A percentile compares a stretch with the other conserved stretches of the same genome.
These are phyloP conservation scores for Flexamia atlantica DNA, from an alignment of 2,888 invertebrate genomes.

Conservation along the genomic window DNA sequence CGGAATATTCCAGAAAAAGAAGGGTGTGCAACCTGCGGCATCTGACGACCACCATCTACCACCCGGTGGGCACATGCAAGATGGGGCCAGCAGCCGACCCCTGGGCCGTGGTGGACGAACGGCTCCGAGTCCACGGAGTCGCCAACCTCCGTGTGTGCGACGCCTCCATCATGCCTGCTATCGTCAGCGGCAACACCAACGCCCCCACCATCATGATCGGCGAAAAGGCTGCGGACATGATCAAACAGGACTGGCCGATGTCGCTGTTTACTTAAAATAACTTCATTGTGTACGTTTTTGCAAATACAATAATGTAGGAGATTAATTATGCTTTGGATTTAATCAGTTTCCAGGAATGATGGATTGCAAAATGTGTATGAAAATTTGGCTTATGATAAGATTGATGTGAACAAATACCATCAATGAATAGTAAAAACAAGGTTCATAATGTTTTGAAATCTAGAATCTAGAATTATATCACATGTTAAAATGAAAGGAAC, in stretches of 20 bases:
- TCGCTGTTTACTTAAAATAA: background rate
- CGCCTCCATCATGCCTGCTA: constrained; percentile 37
- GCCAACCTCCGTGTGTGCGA: background rate
- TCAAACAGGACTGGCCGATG: constrained; percentile 3
- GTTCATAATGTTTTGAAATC: too few relatives aligned
- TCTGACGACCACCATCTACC: constrained; percentile 31
- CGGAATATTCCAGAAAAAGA: background rate
- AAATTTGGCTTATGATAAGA: too few relatives aligned
- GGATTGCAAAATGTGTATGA: too few relatives aligned
- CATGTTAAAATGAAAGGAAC: too few relatives aligned
- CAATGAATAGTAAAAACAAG: too few relatives aligned
- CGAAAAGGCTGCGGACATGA: constrained; percentile 28
- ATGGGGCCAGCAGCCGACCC: constrained; percentile 1
- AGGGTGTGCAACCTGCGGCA: constrained; percentile 34
- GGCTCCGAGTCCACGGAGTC: constrained; percentile 6
- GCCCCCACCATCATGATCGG: constrained; percentile 39
- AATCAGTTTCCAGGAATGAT: too few relatives aligned
- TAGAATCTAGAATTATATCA: too few relatives aligned
- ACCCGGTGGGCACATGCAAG: constrained; percentile 39
- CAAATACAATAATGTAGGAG: too few relatives aligned
- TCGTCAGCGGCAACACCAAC: constrained; percentile 40
- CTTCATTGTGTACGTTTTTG: too few relatives aligned
- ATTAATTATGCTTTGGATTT: too few relatives aligned
- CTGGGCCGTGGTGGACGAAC: background rate
- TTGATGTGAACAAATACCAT: too few relatives aligned